Evolutionary conservation across 2,113 vertebrate genomes (phyloP).

Genomic region (Nothocercus nigrocapillus): DNA sequence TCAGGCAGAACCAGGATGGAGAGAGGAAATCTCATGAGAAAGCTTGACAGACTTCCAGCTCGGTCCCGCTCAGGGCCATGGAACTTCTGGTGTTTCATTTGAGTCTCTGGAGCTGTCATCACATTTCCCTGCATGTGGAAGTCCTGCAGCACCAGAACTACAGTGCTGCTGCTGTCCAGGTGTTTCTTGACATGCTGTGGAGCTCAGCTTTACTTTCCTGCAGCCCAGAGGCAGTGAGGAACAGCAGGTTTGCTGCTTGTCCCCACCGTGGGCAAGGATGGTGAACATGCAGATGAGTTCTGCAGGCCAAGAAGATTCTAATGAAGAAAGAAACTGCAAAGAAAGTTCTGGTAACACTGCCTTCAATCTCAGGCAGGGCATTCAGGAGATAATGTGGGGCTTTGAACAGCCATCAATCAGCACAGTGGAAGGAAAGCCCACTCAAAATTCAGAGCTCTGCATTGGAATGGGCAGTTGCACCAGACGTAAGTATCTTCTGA

Average conservation of each 20-base stretch:
- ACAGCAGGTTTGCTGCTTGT: neutral
- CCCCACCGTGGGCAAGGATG: neutral
- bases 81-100: conserved; percentile 8
- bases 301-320: neutral
- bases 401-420: neutral
- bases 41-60: conserved; percentile 43
- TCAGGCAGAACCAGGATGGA: conserved; percentile 54
- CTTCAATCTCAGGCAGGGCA: neutral
- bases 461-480: neutral
- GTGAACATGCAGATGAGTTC: neutral
- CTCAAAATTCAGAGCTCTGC: neutral
- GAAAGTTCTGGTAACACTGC: neutral
- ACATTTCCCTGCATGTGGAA: neutral
- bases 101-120: neutral
- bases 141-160: neutral
- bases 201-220: neutral
- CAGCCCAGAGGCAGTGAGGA: neutral
- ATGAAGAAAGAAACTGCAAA: neutral
- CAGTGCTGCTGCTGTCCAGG: neutral
- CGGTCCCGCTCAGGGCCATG: neutral
- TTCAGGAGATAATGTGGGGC: neutral
- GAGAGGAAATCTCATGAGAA: conserved; percentile 61
- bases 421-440: neutral
- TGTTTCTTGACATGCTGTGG: neutral
- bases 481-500: neutral